Conservation (phyloP, 2,797 vertebrate genomes). For the Spheniscus humboldti region DNA sequence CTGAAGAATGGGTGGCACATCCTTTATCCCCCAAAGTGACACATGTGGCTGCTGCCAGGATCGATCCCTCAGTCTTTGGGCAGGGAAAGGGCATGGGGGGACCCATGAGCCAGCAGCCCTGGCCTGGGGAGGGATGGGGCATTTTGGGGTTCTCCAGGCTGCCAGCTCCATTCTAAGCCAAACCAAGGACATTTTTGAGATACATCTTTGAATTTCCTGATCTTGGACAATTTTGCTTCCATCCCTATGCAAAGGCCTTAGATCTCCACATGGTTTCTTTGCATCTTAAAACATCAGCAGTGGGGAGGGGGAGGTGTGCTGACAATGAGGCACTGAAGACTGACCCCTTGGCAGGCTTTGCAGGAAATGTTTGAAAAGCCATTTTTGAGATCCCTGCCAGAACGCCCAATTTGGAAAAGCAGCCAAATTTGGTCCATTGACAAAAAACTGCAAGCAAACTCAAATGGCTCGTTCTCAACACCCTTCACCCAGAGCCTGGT, state of each 20-base stretch:
- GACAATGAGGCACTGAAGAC: background rate
- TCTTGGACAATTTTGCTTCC: background rate
- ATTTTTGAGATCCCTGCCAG: background rate
- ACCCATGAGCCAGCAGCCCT: background rate
- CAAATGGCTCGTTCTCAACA: background rate
- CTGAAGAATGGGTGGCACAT: too few species aligned
- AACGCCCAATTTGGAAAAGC: background rate
- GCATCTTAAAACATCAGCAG: background rate
- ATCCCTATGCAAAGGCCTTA: background rate
- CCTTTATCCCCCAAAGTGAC: background rate
- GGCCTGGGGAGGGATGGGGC: background rate
- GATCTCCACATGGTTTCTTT: background rate
- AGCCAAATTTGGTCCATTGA: background rate
- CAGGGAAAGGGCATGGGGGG: background rate
- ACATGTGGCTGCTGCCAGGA: background rate
- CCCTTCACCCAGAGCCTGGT: background rate
- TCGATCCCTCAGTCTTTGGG: background rate
- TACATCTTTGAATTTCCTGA: background rate
- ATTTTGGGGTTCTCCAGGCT: background rate
- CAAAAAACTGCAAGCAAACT: background rate
- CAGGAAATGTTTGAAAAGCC: background rate
- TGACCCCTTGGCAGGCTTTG: background rate
- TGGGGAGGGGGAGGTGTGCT: background rate
- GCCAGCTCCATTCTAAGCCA: background rate
- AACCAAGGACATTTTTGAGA: background rate